Percentiles rank a stretch among this genome's conserved stretches.
Conservation (phyloP, 2,888 invertebrate species). For the Tridacna gigas region DNA sequence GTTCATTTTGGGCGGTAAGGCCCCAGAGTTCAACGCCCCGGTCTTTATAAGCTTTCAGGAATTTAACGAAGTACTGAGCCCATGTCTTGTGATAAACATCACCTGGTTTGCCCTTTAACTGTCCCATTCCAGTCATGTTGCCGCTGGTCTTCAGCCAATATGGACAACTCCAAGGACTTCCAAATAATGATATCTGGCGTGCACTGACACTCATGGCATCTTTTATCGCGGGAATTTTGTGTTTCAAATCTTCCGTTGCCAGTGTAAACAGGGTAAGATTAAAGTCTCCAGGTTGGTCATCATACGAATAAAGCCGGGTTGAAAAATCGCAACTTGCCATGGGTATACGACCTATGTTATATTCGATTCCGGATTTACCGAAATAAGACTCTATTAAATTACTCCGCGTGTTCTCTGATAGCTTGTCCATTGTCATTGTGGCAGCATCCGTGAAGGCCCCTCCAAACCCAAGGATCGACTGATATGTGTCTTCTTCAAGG, state of each 20-base stretch:
- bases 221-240: conserved; percentile 87
- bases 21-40: conserved; percentile 90
- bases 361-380: conserved; percentile 89
- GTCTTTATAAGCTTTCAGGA: conserved; percentile 91
- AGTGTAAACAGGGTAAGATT: conserved; percentile 88
- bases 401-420: conserved; percentile 87
- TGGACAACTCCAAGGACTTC: conserved; percentile 87
- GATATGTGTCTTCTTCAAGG: conserved; percentile 85
- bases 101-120: conserved; percentile 84
- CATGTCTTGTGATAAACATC: conserved; percentile 90
- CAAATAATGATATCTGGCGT: conserved; percentile 84
- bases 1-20: conserved; percentile 95
- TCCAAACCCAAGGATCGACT: conserved; percentile 93
- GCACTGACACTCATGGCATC: conserved; percentile 77
- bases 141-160: conserved; percentile 87
- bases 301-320: conserved; percentile 92
- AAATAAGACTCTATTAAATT: conserved; percentile 87
- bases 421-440: conserved; percentile 90
- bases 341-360: conserved; percentile 92
- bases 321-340: conserved; percentile 96
- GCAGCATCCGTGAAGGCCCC: conserved; percentile 92
- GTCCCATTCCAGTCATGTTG: conserved; percentile 84
- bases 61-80: conserved; percentile 93
- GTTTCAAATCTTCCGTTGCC: conserved; percentile 89
- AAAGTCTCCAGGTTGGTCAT: conserved; percentile 87